Base-by-base conservation (phyloP, 1,140 invertebrate genomes). In the Chironomus striatipennis region DNA sequence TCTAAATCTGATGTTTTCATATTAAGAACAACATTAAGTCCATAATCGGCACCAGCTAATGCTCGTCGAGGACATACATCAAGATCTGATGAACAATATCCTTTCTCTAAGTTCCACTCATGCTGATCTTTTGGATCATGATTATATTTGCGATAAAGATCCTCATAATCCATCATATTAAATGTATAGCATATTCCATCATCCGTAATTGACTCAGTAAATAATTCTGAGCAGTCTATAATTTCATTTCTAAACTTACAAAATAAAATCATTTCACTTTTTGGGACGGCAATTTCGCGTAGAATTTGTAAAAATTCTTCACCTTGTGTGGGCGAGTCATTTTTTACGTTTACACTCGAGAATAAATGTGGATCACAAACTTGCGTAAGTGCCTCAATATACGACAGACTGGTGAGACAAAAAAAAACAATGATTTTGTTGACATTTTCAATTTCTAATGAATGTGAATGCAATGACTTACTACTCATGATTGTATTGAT, bases 321-420 rank as follows among this genome's bases (percentile, higher is more conserved):
- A 1, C 65, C 65, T 20, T 15, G 18, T 2, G 65, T 18, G 2
- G 65, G 65, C 24, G 24, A 34, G 7, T 70, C 17, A 20, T 4
- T 70, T 21, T 70, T 6, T 18, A 70, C 9, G 9, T 70, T 70
- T 20, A 7, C 18, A 1, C 18, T 20, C 17, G 9, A 18, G 18
- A 70, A 70, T 10, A 70, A 70, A 70, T 70, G 65, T 17, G n/a
- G 6, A 70, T 70, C 65, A 21, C 65, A 70, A 8, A 70, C 65
- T 20, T 70, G 65, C 7, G 65, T 20, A 7, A 70, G 18, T 10
- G 65, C 65, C 18, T 70, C 65, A 20, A 70, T 20, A 21, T 70
- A 21, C 18, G 20, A 70, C 9, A 20, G 17, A 20, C 65, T 70
- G 18, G n/a, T n/a, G n/a, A n/a, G n/a, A n/a, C n/a, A 7, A 20